Evolutionary conservation across 2,888 invertebrate genomes (phyloP).

Genomic region (Galeruca laticollis): DNA sequence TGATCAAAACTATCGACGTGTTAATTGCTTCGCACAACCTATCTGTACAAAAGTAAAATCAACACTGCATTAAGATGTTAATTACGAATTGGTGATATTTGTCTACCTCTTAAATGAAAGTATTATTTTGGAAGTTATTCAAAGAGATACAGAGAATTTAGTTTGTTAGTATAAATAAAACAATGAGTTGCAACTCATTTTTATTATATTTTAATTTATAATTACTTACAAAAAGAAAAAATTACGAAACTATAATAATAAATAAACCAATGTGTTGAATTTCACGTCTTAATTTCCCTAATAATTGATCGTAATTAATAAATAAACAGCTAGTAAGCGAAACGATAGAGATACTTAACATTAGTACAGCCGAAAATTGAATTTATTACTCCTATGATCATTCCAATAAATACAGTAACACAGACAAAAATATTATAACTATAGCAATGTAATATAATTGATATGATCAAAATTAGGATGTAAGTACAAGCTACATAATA

Average conservation of each 20-base stretch:
- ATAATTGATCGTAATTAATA: conserved; percentile 21
- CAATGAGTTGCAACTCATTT: conserved; percentile 8
- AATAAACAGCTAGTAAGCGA: conserved; percentile 7
- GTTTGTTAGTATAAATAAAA: background rate
- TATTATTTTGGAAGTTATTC: no score
- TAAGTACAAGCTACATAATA: conserved; percentile 23
- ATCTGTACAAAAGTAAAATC: no score
- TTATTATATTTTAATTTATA: conserved; percentile 24
- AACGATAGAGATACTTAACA: conserved; percentile 7
- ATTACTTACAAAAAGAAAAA: conserved; percentile 24
- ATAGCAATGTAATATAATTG: conserved; percentile 9
- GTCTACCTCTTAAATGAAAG: no score
- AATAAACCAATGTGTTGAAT: conserved; percentile 27
- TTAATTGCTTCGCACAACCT: no score
- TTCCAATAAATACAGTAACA: conserved; percentile 26
- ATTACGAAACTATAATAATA: conserved; percentile 30
- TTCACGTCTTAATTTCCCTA: conserved; percentile 8
- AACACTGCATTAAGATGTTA: no score
- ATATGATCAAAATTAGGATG: conserved; percentile 19
- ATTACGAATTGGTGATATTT: no score
- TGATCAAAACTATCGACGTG: no score
- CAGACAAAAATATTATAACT: conserved; percentile 18
- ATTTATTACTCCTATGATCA: conserved; percentile 23
- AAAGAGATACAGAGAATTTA: no score
- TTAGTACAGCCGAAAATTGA: conserved; percentile 14